Conservation (phyloP, 2,888 invertebrate genomes). For the Hyposoter dolosus region DNA sequence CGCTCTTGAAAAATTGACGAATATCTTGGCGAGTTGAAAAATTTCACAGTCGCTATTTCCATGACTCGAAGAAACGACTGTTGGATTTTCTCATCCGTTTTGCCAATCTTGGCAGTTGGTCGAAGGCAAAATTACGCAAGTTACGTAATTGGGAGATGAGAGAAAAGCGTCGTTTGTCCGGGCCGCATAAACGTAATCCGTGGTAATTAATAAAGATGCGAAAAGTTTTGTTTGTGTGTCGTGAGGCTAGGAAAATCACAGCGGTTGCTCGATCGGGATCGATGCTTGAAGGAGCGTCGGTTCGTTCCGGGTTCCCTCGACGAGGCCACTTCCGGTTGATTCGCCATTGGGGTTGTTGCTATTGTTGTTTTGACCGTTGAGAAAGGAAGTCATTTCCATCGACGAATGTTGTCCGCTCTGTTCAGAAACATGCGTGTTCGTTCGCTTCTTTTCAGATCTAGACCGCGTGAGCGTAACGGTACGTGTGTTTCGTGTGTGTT, state of each 20-base stretch:
- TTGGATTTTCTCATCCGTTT: not conserved
- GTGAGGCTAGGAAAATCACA: constrained; percentile 49
- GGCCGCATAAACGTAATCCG: not conserved
- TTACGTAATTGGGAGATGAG: constrained; percentile 11
- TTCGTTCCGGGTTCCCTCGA: constrained; percentile 75
- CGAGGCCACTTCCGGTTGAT: constrained; percentile 74
- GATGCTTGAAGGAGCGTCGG: constrained; percentile 75
- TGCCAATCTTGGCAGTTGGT: not conserved
- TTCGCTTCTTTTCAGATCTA: constrained; percentile 84
- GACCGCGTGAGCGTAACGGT: constrained; percentile 81
- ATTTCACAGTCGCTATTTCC: not conserved
- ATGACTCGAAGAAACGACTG: not conserved
- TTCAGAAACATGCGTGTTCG: constrained; percentile 85
- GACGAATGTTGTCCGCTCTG: constrained; percentile 84
- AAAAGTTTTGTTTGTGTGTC: not conserved
- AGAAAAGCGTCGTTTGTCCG: not conserved
- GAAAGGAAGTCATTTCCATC: constrained; percentile 84
- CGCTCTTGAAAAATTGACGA: no score
- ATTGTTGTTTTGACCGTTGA: constrained; percentile 84
- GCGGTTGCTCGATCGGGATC: constrained; percentile 79
- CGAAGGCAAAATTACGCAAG: constrained; percentile 50
- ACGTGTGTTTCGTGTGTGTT: constrained; percentile 79
- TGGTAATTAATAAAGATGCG: constrained; percentile 9
- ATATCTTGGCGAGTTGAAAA: no score
- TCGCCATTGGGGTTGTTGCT: constrained; percentile 79